These are phyloP conservation scores for Trogon surrucura DNA, from an alignment of 2,113 vertebrate species.

Conservation along the genomic window DNA sequence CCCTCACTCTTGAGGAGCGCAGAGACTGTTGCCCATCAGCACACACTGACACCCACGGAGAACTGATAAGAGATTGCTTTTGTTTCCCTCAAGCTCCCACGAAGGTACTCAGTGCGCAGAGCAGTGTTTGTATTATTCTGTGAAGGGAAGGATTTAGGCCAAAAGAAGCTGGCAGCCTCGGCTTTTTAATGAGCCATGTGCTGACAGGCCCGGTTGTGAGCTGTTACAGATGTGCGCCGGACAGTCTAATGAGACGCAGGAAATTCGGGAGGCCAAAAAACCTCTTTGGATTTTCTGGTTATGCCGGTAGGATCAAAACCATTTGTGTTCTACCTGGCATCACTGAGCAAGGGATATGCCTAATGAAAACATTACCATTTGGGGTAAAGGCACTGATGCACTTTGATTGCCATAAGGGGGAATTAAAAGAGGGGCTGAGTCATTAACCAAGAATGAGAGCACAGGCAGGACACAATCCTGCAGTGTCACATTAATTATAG, in stretches of 20 bases:
- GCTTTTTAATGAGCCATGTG: conserved; percentile 3
- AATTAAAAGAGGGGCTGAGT: conserved; percentile 21
- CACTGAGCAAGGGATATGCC: rapidly evolving
- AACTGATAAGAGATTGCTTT: background rate
- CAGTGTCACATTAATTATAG: conserved; percentile 8
- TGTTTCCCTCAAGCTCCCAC: background rate
- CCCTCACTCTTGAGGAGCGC: background rate
- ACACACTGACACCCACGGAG: background rate
- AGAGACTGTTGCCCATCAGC: background rate
- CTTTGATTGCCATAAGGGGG: background rate
- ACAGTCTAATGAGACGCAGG: background rate
- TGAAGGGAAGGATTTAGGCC: background rate
- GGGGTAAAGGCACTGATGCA: background rate
- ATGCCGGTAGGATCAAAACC: background rate
- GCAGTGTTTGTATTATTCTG: background rate
- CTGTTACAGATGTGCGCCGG: conserved; percentile 29
- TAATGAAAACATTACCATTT: conserved; percentile 18
- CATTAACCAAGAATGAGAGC: conserved; percentile 3
- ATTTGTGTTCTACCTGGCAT: background rate
- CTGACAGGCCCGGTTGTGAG: conserved; percentile 37
- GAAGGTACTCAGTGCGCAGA: background rate
- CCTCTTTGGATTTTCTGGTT: background rate
- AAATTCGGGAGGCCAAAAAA: background rate
- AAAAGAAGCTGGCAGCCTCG: conserved; percentile 21
- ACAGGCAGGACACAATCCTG: background rate